Conservation (phyloP, 2,797 vertebrate genomes). For the Fistularia commersonii region DNA sequence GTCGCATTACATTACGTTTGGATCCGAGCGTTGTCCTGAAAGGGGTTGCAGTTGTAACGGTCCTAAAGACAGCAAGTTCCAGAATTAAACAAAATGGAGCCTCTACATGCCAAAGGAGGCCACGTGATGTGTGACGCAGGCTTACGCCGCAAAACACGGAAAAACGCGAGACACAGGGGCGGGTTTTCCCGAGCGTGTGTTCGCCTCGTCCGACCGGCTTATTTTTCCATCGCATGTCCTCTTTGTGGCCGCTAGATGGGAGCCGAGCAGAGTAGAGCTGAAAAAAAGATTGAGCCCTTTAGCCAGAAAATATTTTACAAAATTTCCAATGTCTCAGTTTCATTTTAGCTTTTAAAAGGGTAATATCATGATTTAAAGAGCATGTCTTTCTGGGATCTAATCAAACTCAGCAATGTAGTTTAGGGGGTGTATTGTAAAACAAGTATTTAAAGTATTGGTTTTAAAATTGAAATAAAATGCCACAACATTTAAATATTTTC, state of each 20-base stretch:
- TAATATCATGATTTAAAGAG: too few species aligned
- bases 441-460: neutral
- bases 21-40: neutral
- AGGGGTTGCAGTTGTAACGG: neutral
- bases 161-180: neutral
- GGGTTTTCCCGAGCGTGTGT: constrained; percentile 5
- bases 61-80: neutral
- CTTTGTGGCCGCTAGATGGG: constrained; percentile 34
- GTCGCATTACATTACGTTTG: too few species aligned
- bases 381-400: neutral
- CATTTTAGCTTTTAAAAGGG: neutral
- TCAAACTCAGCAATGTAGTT: constrained; percentile 2
- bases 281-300: too few species aligned
- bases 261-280: constrained; percentile 7
- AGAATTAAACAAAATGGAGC: constrained; percentile 66
- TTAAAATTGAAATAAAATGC: too few species aligned
- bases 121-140: constrained; percentile 8
- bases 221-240: neutral
- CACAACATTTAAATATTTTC: too few species aligned
- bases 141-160: constrained; percentile 18
- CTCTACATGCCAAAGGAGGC: neutral
- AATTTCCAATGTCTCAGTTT: neutral
- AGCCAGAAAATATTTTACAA: neutral
- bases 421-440: too few species aligned
- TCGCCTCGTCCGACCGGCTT: neutral